phyloP scores from a whole-genome alignment of 2,113 vertebrate genomes.

The Siniperca knerii region DNA sequence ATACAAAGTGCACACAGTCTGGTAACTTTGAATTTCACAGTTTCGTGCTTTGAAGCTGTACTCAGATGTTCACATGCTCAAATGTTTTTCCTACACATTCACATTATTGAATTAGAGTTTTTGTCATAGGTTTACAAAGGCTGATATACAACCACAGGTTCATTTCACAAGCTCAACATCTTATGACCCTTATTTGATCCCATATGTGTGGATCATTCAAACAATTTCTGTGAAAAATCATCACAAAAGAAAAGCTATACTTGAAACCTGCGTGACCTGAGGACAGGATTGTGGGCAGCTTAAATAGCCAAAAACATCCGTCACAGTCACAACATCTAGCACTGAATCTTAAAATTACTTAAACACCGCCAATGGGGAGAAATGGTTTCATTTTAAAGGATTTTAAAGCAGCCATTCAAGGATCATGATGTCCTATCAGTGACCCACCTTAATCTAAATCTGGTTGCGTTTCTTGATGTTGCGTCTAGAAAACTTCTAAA shows the following conservation, averaged over 20 bases:
- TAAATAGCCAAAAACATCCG: neutral
- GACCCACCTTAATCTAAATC: neutral
- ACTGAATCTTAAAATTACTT: neutral
- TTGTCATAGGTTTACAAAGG: neutral
- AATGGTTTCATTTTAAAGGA: neutral
- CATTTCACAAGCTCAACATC: neutral
- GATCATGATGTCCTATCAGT: neutral
- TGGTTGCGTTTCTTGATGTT: neutral
- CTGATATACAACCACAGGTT: neutral
- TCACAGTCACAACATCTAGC: neutral
- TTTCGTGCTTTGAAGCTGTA: neutral
- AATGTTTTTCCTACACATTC: neutral
- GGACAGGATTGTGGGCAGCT: neutral
- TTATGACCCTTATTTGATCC: constrained; percentile 2
- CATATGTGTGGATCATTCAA: neutral
- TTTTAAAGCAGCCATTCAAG: neutral
- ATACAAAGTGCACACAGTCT: neutral
- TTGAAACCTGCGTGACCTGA: neutral
- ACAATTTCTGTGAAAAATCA: constrained; percentile 9
- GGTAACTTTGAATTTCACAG: neutral
- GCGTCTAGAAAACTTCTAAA: neutral
- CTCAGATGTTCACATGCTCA: neutral
- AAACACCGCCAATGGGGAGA: neutral
- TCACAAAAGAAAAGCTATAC: constrained; percentile 20
- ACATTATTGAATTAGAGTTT: neutral